Conservation (phyloP, 1,140 invertebrate genomes). For the Phthorimaea operculella region DNA sequence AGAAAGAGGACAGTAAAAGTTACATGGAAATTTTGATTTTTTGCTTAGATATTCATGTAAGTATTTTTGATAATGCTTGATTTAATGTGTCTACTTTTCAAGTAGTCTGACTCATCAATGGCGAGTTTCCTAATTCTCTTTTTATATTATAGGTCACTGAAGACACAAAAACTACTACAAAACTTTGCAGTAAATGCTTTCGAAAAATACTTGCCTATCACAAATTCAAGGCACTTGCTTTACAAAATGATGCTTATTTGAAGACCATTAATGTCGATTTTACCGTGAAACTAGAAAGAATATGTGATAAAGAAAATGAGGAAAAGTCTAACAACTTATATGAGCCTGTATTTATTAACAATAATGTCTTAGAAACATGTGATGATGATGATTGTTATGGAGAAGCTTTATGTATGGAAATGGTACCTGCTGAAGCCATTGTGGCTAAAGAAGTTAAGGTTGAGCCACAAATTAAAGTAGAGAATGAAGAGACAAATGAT, state of each 20-base stretch:
- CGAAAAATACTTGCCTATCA: background rate
- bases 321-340: too few relatives aligned
- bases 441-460: background rate
- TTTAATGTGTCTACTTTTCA: too few relatives aligned
- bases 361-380: too few relatives aligned
- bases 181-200: background rate
- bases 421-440: too few relatives aligned
- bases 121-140: too few relatives aligned
- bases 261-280: background rate
- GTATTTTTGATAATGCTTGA: too few relatives aligned
- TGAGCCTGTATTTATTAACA: too few relatives aligned
- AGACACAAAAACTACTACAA: background rate
- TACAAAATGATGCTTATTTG: background rate
- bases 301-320: too few relatives aligned
- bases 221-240: background rate
- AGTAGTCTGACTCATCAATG: too few relatives aligned
- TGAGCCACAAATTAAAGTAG: slow-evolving; percentile 1
- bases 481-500: slow-evolving; percentile 11
- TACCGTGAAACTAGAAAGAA: too few relatives aligned
- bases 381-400: too few relatives aligned
- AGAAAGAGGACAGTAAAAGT: background rate
- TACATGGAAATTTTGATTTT: background rate
- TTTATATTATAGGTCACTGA: background rate
- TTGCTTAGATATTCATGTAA: background rate
- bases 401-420: too few relatives aligned